Evolutionary conservation across 2,797 vertebrate genomes (phyloP).

Genomic region (Danio kyathit): DNA sequence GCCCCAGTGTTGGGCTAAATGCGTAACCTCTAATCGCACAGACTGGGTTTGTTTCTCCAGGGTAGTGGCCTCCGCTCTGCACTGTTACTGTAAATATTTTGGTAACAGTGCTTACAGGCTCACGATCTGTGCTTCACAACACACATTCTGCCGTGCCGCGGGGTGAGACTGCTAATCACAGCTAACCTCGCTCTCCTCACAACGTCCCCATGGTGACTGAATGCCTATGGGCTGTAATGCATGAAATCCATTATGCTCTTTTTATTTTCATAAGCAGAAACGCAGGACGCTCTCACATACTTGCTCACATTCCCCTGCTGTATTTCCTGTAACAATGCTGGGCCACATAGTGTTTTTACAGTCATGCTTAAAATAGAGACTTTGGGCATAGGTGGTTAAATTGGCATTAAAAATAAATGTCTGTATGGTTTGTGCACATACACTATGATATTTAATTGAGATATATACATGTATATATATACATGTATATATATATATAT

Average conservation of each 20-base stretch:
- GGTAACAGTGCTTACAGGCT: slow-evolving; percentile 2
- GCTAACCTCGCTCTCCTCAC: slow-evolving; percentile 29
- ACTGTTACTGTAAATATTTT: slow-evolving; percentile 26
- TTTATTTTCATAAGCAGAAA: slow-evolving; percentile 34
- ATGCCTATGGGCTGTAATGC: slow-evolving; percentile 25
- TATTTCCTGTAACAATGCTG: background rate
- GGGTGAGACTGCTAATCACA: slow-evolving; percentile 17
- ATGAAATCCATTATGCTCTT: slow-evolving; percentile 24
- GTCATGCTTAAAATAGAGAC: background rate
- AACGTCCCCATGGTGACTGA: slow-evolving; percentile 23
- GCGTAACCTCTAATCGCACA: background rate
- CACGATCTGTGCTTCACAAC: slow-evolving; percentile 18
- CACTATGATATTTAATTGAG: background rate
- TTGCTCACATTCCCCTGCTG: background rate
- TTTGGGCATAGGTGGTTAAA: background rate
- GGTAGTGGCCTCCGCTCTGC: slow-evolving; percentile 10
- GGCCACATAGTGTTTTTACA: background rate
- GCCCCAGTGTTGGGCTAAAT: background rate
- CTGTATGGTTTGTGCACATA: background rate
- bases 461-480: too few species aligned
- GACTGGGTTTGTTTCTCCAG: slow-evolving; percentile 8
- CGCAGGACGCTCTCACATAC: background rate
- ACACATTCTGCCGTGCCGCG: background rate
- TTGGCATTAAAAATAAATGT: background rate
- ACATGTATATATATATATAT: too few species aligned